Conservation (phyloP, 2,113 vertebrate species). For the Tichodroma muraria region DNA sequence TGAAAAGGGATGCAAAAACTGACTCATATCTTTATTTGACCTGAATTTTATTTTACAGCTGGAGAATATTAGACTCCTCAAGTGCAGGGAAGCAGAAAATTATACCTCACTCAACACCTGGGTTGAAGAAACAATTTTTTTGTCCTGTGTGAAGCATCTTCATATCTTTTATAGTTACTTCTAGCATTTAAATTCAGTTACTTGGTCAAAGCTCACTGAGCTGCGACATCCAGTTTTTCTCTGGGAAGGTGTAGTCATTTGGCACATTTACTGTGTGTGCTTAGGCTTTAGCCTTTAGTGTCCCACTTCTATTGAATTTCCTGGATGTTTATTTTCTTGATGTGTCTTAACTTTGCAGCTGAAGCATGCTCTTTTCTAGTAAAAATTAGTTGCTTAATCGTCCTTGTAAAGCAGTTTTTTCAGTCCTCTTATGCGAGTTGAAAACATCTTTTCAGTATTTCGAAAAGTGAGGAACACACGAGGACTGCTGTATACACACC, state of each 20-base stretch:
- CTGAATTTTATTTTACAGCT: not conserved
- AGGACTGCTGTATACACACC: not conserved
- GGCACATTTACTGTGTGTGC: not conserved
- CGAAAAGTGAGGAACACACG: not conserved
- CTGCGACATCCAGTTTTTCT: not conserved
- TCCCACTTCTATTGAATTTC: not conserved
- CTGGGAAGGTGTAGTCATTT: not conserved
- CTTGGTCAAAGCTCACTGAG: not conserved
- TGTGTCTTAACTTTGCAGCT: not conserved
- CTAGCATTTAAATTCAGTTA: not conserved
- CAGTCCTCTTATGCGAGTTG: not conserved
- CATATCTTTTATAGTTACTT: not conserved
- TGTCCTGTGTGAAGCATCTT: not conserved
- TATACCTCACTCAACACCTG: rapidly evolving
- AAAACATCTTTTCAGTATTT: not conserved
- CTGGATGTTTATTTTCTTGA: not conserved
- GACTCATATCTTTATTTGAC: not conserved
- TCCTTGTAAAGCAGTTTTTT: not conserved
- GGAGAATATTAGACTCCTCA: not conserved
- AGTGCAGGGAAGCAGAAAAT: not conserved
- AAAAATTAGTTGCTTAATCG: not conserved
- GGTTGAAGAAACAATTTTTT: not conserved
- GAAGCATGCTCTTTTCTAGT: not conserved
- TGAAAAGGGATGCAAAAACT: not conserved
- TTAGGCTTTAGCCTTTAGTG: not conserved